Evolutionary conservation across 2,888 invertebrate genomes (phyloP), one percentile per base, ranked within the genome.

Genomic region (Drosophila limbata): DNA sequence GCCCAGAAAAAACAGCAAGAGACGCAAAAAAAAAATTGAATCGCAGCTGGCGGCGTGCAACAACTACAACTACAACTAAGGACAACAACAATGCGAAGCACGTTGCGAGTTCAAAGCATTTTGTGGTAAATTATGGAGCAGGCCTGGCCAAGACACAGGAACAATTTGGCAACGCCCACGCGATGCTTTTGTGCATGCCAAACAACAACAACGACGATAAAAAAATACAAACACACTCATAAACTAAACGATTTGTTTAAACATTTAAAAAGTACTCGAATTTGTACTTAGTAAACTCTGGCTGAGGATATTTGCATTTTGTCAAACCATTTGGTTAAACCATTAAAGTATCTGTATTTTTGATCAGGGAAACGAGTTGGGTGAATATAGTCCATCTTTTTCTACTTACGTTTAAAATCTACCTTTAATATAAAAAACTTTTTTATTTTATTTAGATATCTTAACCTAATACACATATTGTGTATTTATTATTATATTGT

Each of bases 161-260:
- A 71, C 63, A 71, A 70, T 75, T 79, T 79, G 75, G 79, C 75
- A 75, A 79, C 77, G 79, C 79, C 77, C 76, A 75, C 77, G 51
- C 59, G 33, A 51, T 60, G 55, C 35, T 17, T 9, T 40, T 47
- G 44, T 52, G 60, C 31, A 44, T 19, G 25, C 44, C 33, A 47
- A 19, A 9, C 9, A 17, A n/a, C 21, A 31, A 42, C 15, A 59
- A 3, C 37, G 44, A 31, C 13, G 10, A n/a, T n/a, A 47, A 15
- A 11, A 47, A 3, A 15, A 21, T 9, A 21, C 13, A 21, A 19
- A 19, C 31, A 33, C 19, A 19, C 51, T 51, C 28, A 13, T 60
- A 56, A 62, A 59, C 69, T 55, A 56, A 69, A 15, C 50, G 21
- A 61, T 64, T 78, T 72, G 55, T 55, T 55, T 33, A 44, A 44